These are phyloP conservation scores for Procavia capensis DNA, from an alignment of 2,113 vertebrate species.

Conservation along the genomic window DNA sequence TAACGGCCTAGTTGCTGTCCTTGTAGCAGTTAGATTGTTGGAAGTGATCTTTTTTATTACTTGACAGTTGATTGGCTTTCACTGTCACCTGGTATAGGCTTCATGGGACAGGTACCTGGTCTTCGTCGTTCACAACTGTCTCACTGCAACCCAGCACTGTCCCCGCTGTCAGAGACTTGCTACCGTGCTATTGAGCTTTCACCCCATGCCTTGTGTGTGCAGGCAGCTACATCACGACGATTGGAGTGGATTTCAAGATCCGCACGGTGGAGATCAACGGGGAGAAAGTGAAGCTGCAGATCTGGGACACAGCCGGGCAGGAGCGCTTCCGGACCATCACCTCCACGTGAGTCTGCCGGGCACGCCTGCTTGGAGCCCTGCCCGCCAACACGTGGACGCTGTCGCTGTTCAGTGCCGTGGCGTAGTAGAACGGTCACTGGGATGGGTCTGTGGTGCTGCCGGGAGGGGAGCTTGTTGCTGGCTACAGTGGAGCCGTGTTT, in stretches of 20 bases:
- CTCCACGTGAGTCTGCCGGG: slow-evolving; percentile 93
- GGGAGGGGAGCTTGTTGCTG: slow-evolving; percentile 69
- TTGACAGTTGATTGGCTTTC: not conserved
- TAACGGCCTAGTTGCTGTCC: not conserved
- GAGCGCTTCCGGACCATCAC: slow-evolving; percentile 99
- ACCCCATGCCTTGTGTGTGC: not conserved
- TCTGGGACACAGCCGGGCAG: slow-evolving; percentile 99
- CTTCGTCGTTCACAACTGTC: not conserved
- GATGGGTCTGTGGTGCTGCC: not conserved
- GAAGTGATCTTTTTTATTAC: not conserved
- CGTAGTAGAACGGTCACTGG: not conserved
- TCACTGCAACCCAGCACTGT: no score
- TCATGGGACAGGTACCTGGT: not conserved
- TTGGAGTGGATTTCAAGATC: slow-evolving; percentile 99
- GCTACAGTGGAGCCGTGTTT: not conserved
- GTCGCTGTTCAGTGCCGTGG: not conserved
- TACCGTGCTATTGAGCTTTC: not conserved
- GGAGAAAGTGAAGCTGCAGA: slow-evolving; percentile 99
- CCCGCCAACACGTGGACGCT: accelerated
- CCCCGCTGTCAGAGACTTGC: not conserved
- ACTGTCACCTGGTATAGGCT: not conserved
- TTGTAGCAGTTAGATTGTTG: not conserved
- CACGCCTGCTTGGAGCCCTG: accelerated
- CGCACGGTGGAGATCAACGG: slow-evolving; percentile 98
- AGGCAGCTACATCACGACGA: slow-evolving; percentile 99